A percentile compares a stretch with the other conserved stretches of the same genome.
phyloP scores from a whole-genome alignment of 1,140 invertebrate species.

The Phymorhynchus buccinoides region DNA sequence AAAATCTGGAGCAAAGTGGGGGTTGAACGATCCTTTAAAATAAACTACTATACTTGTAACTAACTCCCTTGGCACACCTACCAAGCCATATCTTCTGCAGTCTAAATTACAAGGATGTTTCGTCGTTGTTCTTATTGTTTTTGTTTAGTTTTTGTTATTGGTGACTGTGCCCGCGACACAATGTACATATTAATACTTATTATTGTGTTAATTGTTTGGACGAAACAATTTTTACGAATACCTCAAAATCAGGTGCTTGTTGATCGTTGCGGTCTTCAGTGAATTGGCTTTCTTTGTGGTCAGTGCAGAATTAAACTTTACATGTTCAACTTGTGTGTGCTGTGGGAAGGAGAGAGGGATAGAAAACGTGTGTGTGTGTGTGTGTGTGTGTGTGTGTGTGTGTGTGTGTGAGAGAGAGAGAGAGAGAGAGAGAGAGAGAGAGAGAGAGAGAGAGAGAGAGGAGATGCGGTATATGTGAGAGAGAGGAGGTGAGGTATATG shows the following conservation, averaged over 20 bases:
- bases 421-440: too few species aligned
- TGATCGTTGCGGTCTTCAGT: conserved; percentile 12
- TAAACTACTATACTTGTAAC: too few species aligned
- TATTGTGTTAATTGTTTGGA: conserved; percentile 14
- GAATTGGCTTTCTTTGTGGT: conserved; percentile 8
- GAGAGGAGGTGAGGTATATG: too few species aligned
- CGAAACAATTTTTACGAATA: conserved; percentile 30
- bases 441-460: too few species aligned
- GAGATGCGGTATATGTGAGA: too few species aligned
- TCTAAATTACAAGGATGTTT: too few species aligned
- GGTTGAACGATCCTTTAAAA: too few species aligned
- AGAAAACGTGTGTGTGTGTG: not conserved
- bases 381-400: not conserved
- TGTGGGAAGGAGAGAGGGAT: not conserved
- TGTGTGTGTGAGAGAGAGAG: not conserved
- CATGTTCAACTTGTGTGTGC: not conserved
- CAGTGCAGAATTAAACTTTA: conserved; percentile 17
- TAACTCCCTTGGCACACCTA: too few species aligned
- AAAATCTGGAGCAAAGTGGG: too few species aligned
- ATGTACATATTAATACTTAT: not conserved
- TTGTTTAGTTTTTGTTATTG: not conserved
- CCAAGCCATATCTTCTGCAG: too few species aligned
- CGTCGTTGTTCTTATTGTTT: too few species aligned
- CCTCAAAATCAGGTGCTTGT: conserved; percentile 32
- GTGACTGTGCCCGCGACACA: not conserved